A percentile compares a stretch with the other conserved stretches of the same genome.
These are phyloP conservation scores for Esox niger DNA, from an alignment of 2,113 vertebrate genomes.

Conservation along the genomic window DNA sequence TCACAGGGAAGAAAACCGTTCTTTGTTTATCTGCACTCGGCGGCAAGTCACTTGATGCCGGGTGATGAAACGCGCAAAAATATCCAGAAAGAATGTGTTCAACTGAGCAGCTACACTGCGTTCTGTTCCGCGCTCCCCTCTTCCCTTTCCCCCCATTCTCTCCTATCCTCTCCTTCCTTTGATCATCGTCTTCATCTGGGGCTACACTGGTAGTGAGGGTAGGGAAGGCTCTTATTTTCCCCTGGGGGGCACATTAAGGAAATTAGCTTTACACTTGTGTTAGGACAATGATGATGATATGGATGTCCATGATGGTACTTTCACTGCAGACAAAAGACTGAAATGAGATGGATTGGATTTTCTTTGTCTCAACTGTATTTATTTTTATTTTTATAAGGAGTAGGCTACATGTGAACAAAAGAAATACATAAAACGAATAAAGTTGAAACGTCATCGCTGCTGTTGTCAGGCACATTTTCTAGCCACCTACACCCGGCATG, in stretches of 20 bases:
- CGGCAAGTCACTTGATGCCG: slow-evolving; percentile 64
- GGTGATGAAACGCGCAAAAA: slow-evolving; percentile 75
- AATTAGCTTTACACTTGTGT: background rate
- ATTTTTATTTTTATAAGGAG: no score
- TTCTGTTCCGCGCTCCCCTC: slow-evolving; percentile 57
- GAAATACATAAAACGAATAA: no score
- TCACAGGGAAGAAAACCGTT: slow-evolving; percentile 59
- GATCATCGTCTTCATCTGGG: slow-evolving; percentile 44
- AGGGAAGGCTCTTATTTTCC: background rate
- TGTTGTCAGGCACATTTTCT: no score
- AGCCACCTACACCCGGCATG: no score
- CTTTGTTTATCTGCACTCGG: slow-evolving; percentile 45
- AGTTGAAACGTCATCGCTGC: no score
- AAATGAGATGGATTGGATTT: background rate
- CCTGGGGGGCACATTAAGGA: background rate
- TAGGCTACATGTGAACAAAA: no score
- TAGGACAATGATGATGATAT: background rate
- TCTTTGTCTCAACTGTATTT: no score
- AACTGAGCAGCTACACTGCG: slow-evolving; percentile 35
- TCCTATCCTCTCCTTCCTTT: slow-evolving; percentile 42
- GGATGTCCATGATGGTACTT: no score
- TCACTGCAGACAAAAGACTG: background rate
- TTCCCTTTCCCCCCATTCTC: slow-evolving; percentile 17
- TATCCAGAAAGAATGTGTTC: slow-evolving; percentile 70
- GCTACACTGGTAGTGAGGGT: slow-evolving; percentile 43